phyloP scores from a whole-genome alignment of 2,113 vertebrate species.

The Aviceda subcristata region DNA sequence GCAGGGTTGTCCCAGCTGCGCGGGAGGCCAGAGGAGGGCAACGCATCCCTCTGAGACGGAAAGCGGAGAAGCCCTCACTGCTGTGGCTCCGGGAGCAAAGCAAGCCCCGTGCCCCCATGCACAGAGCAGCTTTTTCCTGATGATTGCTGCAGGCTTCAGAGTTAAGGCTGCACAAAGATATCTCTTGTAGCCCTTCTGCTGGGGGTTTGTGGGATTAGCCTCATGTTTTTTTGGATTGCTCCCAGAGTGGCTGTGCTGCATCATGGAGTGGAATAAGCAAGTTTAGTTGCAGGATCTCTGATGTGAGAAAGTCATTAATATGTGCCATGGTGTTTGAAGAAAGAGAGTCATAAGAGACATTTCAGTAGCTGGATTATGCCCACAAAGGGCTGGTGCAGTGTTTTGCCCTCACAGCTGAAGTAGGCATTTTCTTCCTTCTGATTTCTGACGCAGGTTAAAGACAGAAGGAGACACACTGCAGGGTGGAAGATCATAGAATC shows the following conservation, averaged over 20 bases:
- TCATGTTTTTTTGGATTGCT: rapidly evolving
- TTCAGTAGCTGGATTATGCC: not conserved
- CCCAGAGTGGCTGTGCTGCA: rapidly evolving
- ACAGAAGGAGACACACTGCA: not conserved
- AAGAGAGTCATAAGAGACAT: not conserved
- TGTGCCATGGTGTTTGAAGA: not conserved
- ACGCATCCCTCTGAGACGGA: rapidly evolving
- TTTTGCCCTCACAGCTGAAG: not conserved
- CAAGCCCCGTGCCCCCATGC: rapidly evolving
- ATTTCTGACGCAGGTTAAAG: not conserved
- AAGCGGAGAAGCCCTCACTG: rapidly evolving
- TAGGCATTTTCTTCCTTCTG: not conserved
- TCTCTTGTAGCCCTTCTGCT: not conserved
- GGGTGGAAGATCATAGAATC: not conserved
- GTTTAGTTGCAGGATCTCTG: not conserved
- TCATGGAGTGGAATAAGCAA: not conserved
- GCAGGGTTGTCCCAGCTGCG: not conserved
- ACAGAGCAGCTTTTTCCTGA: not conserved
- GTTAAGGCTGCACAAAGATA: not conserved
- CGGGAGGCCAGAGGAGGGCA: not conserved
- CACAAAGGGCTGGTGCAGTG: not conserved
- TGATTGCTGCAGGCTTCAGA: not conserved
- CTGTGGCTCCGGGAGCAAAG: not conserved
- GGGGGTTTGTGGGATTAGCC: not conserved
- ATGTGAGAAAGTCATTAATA: not conserved